phyloP scores from a whole-genome alignment of 2,113 vertebrate genomes.

The Albula glossodonta region DNA sequence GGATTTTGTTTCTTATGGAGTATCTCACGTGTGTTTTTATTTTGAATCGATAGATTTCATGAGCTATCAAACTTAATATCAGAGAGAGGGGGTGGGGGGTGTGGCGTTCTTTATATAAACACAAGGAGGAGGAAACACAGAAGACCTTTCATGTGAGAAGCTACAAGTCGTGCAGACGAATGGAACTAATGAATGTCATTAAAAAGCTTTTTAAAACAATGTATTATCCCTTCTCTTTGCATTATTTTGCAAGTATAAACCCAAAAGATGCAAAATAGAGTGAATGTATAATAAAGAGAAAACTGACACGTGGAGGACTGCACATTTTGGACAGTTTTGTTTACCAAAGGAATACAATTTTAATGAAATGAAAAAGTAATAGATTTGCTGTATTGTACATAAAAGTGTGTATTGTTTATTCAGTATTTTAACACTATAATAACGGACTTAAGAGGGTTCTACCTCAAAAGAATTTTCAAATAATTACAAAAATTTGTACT shows the following conservation, averaged over 20 bases:
- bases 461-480: conserved; percentile 75
- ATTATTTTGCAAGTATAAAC: conserved; percentile 56
- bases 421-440: conserved; percentile 76
- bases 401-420: conserved; percentile 69
- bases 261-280: conserved; percentile 72
- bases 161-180: conserved; percentile 54
- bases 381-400: conserved; percentile 78
- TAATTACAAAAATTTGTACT: conserved; percentile 63
- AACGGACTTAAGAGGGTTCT: conserved; percentile 79
- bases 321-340: conserved; percentile 75
- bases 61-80: conserved; percentile 34
- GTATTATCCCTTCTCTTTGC: conserved; percentile 54
- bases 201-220: conserved; percentile 53
- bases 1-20: conserved; percentile 57
- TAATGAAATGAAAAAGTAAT: conserved; percentile 63
- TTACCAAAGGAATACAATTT: conserved; percentile 78
- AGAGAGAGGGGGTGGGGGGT: conserved; percentile 37
- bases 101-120: conserved; percentile 38
- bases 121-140: conserved; percentile 22
- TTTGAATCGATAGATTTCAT: conserved; percentile 26
- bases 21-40: conserved; percentile 43
- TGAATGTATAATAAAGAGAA: conserved; percentile 71
- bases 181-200: conserved; percentile 73
- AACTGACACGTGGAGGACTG: conserved; percentile 71
- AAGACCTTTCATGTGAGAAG: conserved; percentile 36